These are phyloP conservation scores for Gallinago solitaria DNA, from an alignment of 2,797 vertebrate species.

Conservation along the genomic window DNA sequence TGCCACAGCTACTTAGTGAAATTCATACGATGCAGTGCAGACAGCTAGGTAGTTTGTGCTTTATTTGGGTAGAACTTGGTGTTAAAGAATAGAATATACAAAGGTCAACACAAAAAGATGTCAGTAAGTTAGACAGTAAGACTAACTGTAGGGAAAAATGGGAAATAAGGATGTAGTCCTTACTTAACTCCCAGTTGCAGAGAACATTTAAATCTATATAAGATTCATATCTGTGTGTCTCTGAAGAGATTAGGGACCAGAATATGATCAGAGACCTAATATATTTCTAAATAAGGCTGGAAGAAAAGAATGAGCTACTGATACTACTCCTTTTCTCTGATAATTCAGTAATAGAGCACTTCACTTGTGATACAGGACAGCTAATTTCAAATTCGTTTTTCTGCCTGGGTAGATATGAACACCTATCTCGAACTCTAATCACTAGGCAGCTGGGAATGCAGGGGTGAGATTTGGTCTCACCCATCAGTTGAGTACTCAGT, in stretches of 20 bases:
- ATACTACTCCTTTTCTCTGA: neutral
- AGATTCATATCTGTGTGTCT: neutral
- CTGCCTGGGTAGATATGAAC: neutral
- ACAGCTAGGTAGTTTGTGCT: neutral
- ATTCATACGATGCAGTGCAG: neutral
- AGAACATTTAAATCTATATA: neutral
- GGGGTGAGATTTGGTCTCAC: neutral
- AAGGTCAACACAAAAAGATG: neutral
- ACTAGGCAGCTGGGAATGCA: neutral
- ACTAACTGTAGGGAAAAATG: neutral
- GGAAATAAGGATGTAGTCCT: neutral
- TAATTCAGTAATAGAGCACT: slow-evolving; percentile 28
- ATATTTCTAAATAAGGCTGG: neutral
- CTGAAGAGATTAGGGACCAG: neutral
- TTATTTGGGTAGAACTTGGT: neutral
- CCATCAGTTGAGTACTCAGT: neutral
- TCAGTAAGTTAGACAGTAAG: neutral
- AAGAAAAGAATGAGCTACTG: neutral
- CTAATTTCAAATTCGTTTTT: neutral
- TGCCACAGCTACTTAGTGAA: neutral
- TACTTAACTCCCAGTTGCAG: neutral
- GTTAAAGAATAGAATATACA: neutral
- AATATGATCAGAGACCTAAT: neutral
- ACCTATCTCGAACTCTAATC: neutral
- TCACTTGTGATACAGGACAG: neutral